These are phyloP conservation scores for Torymus texanus DNA, from an alignment of 2,888 invertebrate genomes.

Conservation along the genomic window DNA sequence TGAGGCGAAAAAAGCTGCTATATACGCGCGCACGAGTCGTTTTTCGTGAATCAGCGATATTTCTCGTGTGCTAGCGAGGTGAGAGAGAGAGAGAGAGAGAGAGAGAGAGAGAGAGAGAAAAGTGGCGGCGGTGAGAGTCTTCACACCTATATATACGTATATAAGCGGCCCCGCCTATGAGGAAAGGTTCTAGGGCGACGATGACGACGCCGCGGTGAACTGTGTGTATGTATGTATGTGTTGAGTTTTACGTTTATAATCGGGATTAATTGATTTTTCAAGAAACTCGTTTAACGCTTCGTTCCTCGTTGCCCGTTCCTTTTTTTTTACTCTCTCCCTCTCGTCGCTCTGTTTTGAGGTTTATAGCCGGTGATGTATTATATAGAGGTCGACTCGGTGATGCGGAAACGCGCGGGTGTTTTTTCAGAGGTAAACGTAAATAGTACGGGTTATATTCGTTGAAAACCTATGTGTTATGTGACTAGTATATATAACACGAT, in stretches of 20 bases:
- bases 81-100: constrained; percentile 2
- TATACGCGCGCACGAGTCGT: background rate
- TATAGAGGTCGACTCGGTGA: too few species aligned
- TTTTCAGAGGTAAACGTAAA: too few species aligned
- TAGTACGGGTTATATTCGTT: too few species aligned
- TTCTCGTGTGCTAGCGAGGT: constrained; percentile 58
- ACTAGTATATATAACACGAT: too few species aligned
- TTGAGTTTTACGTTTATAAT: constrained; percentile 22
- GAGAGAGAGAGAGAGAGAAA: constrained; percentile 42
- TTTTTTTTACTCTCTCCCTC: too few species aligned
- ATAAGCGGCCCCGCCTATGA: background rate
- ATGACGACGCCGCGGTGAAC: background rate
- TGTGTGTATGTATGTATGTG: too few species aligned
- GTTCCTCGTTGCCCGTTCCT: background rate
- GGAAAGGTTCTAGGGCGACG: constrained; percentile 7
- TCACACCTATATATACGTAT: constrained; percentile 30
- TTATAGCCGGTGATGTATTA: too few species aligned
- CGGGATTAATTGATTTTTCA: constrained; percentile 45
- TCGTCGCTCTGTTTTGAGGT: too few species aligned
- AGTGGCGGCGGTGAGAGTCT: constrained; percentile 40
- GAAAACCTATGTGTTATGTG: too few species aligned
- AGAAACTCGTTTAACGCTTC: constrained; percentile 18
- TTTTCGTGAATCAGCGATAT: constrained; percentile 73
- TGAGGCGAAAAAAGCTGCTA: constrained; percentile 27
- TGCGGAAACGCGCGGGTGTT: too few species aligned